Evolutionary conservation across 2,113 vertebrate species (phyloP).

Genomic region (Halcyon malimbica): DNA sequence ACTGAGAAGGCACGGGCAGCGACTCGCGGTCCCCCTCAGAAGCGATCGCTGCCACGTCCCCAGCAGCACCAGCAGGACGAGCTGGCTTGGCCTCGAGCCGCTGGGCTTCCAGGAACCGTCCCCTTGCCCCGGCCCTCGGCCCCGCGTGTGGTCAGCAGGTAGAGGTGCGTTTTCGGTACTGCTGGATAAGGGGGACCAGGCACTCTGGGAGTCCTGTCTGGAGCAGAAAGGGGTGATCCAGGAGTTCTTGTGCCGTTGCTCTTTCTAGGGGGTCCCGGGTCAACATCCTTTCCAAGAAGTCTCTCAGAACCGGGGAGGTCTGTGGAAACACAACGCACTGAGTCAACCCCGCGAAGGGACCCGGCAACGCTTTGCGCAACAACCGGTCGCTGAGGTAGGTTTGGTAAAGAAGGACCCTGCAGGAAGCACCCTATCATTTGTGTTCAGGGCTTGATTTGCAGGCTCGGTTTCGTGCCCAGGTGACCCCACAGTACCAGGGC

Average conservation of each 20-base stretch:
- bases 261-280: conserved; percentile 90
- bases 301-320: conserved; percentile 93
- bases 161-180: conserved; percentile 89
- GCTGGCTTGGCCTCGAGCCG: not conserved
- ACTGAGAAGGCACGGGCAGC: not conserved
- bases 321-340: conserved; percentile 64
- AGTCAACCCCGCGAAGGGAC: not conserved
- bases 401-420: not conserved
- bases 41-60: conserved; percentile 48
- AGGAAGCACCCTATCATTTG: no score
- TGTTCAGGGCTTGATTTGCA: not conserved
- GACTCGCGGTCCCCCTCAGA: conserved; percentile 68
- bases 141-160: conserved; percentile 71
- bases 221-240: conserved; percentile 96
- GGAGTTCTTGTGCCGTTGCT: conserved; percentile 91
- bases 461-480: not conserved
- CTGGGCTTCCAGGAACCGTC: not conserved
- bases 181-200: conserved; percentile 94
- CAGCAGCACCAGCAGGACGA: conserved; percentile 16
- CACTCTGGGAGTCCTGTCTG: conserved; percentile 95
- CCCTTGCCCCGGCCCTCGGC: not conserved
- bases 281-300: conserved; percentile 96
- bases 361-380: not conserved
- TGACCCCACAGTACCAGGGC: not conserved
- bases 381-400: not conserved